A percentile compares a stretch with the other conserved stretches of the same genome.
phyloP scores from a whole-genome alignment of 2,113 vertebrate species.

The human (Homo sapiens) region DNA sequence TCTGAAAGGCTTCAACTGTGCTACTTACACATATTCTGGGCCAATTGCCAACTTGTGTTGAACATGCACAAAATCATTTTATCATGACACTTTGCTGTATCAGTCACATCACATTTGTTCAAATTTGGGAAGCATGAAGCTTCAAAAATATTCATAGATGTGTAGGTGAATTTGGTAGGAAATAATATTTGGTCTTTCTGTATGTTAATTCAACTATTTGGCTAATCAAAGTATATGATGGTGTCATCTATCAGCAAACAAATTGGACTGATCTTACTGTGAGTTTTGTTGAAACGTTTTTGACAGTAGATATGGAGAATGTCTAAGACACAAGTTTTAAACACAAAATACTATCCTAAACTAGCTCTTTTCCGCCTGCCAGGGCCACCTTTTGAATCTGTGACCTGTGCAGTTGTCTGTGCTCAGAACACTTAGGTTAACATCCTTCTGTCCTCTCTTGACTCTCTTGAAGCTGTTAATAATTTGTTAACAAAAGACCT shows the following conservation, averaged over 20 bases:
- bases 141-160: neutral
- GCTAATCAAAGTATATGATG: neutral
- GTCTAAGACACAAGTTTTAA: neutral
- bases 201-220: slow-evolving; percentile 18
- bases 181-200: neutral
- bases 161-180: neutral
- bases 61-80: slow-evolving; percentile 12
- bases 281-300: neutral
- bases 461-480: neutral
- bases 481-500: neutral
- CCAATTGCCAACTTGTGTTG: slow-evolving; percentile 8
- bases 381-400: neutral
- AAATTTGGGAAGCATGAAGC: neutral
- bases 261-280: neutral
- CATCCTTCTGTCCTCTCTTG: neutral
- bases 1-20: neutral
- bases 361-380: neutral
- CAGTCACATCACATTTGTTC: slow-evolving; percentile 37
- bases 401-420: neutral
- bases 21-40: neutral
- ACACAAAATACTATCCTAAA: neutral
- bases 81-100: neutral
- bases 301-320: neutral
- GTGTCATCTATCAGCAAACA: neutral
- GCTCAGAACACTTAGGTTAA: neutral